Conservation (phyloP, 1,140 invertebrate genomes). For the Sminthurides bifidus region DNA sequence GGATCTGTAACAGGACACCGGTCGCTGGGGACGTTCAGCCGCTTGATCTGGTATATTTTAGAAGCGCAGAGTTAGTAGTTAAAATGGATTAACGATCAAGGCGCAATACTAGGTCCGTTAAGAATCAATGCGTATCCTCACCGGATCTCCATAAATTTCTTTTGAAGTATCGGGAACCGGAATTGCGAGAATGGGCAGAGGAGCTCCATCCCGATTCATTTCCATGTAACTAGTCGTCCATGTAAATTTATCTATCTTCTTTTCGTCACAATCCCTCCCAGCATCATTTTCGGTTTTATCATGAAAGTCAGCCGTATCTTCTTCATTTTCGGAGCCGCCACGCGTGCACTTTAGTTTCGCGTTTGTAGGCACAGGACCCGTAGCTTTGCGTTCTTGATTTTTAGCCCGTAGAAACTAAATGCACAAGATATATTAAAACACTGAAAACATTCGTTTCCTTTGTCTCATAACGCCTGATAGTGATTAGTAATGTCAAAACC, state of each 20-base stretch:
- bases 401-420: neutral
- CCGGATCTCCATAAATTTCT: conserved; percentile 25
- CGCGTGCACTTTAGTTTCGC: neutral
- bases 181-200: no score
- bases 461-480: neutral
- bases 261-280: conserved; percentile 21
- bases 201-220: conserved; percentile 31
- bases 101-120: no score
- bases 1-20: no score
- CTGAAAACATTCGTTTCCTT: neutral
- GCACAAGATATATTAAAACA: neutral
- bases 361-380: conserved; percentile 1
- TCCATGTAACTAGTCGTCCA: conserved; percentile 29
- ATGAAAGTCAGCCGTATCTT: no score
- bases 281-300: conserved; percentile 20
- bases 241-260: conserved; percentile 23
- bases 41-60: no score
- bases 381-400: conserved; percentile 9
- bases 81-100: no score
- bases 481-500: neutral
- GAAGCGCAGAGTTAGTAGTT: no score
- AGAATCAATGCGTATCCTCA: no score
- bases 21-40: no score
- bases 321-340: conserved; percentile 1
- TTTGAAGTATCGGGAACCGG: no score